A percentile compares a stretch with the other conserved stretches of the same genome.
These are phyloP conservation scores for Morpho helenor DNA, from an alignment of 2,888 invertebrate species.

Conservation along the genomic window DNA sequence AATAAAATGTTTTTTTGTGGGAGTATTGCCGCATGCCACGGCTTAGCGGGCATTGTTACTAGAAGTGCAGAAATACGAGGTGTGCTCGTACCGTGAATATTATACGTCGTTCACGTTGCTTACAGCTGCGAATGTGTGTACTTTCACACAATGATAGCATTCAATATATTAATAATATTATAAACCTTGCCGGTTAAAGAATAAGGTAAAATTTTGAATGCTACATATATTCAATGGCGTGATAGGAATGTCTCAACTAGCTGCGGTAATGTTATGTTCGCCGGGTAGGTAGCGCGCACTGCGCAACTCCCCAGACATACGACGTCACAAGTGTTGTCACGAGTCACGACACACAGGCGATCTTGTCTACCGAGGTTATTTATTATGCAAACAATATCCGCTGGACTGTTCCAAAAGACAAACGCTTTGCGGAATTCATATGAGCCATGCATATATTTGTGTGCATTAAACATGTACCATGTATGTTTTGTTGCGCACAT, in stretches of 20 bases:
- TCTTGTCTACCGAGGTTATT: conserved; percentile 28
- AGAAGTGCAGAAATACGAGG: conserved; percentile 44
- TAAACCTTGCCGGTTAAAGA: rapidly evolving
- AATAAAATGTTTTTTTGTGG: conserved; percentile 23
- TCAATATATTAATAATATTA: background rate
- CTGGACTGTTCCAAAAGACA: conserved; percentile 25
- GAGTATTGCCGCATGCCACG: conserved; percentile 70
- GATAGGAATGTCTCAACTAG: conserved; percentile 47
- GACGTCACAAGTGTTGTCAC: conserved; percentile 52
- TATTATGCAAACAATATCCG: conserved; percentile 29
- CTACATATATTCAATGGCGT: conserved; percentile 28
- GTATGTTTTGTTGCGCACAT: too few relatives aligned
- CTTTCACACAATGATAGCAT: background rate
- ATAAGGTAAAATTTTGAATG: conserved; percentile 33
- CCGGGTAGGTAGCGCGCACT: conserved; percentile 74
- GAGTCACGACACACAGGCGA: conserved; percentile 33
- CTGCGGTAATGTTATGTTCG: conserved; percentile 48
- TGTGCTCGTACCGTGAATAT: conserved; percentile 22
- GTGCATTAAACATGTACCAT: too few relatives aligned
- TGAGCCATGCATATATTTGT: conserved; percentile 5
- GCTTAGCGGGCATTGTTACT: conserved; percentile 65
- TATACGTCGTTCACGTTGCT: conserved; percentile 24
- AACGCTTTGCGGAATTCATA: conserved; percentile 28
- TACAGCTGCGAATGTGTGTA: conserved; percentile 23
- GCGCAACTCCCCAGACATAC: conserved; percentile 76